Percentiles rank a stretch among this genome's conserved stretches.
phyloP scores from a whole-genome alignment of 2,888 invertebrate species.

The Parnassius orleans region DNA sequence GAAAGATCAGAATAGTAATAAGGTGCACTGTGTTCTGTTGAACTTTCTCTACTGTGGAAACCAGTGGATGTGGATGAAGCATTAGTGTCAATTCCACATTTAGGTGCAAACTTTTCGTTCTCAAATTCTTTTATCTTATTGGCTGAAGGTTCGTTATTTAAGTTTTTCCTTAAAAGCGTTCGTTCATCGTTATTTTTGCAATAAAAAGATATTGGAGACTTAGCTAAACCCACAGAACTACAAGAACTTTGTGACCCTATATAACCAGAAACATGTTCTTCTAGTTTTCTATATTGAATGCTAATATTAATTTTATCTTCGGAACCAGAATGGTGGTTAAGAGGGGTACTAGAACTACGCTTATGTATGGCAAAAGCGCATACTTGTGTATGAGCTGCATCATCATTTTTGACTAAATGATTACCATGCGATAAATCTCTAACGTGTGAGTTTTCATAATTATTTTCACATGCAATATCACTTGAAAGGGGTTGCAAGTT shows the following conservation, averaged over 20 bases:
- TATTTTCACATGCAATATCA: constrained; percentile 35
- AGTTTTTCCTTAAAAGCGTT: constrained; percentile 62
- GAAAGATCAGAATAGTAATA: constrained; percentile 92
- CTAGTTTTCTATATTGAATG: constrained; percentile 44
- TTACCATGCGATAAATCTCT: constrained; percentile 32
- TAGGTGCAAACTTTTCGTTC: constrained; percentile 60
- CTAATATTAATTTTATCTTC: constrained; percentile 41
- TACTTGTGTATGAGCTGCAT: background rate
- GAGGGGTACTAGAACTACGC: constrained; percentile 66
- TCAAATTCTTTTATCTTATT: constrained; percentile 75
- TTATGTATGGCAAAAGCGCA: constrained; percentile 35
- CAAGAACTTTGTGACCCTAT: constrained; percentile 64
- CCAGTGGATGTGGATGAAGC: constrained; percentile 67
- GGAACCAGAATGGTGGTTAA: constrained; percentile 42
- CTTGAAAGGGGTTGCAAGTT: constrained; percentile 79
- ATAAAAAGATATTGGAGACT: constrained; percentile 73
- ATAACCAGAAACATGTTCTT: constrained; percentile 55
- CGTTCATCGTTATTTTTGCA: constrained; percentile 68
- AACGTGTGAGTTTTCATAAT: constrained; percentile 39
- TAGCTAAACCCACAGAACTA: constrained; percentile 57
- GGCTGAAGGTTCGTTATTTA: constrained; percentile 61
- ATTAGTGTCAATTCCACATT: constrained; percentile 54
- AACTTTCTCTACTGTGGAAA: constrained; percentile 83
- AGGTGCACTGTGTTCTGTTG: constrained; percentile 86
- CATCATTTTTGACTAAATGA: constrained; percentile 19